Evolutionary conservation across 1,140 invertebrate genomes (phyloP).

Genomic region (Eupristina koningsbergeri): DNA sequence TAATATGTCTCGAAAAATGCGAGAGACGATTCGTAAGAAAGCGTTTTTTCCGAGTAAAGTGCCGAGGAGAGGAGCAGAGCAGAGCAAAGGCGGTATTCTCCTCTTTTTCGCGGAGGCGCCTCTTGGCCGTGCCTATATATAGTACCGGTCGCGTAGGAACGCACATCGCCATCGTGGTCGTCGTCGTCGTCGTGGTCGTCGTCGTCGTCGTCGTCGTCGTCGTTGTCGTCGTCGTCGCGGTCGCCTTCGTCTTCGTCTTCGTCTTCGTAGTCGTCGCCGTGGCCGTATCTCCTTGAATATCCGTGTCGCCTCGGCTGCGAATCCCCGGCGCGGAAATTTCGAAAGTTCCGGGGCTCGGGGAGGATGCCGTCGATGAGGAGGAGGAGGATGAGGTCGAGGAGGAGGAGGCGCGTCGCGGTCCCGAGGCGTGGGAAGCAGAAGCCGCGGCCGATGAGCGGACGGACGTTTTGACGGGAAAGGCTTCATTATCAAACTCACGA

Average conservation of each 20-base stretch:
- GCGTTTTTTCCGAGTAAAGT: too few relatives aligned
- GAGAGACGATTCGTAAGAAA: too few relatives aligned
- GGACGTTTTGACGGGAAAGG: slow-evolving; percentile 54
- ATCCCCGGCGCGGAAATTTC: slow-evolving; percentile 37
- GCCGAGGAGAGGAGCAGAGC: too few relatives aligned
- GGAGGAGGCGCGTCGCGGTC: background rate
- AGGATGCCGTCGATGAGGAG: background rate
- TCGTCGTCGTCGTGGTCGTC: too few relatives aligned
- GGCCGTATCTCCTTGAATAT: slow-evolving; percentile 18
- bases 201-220: too few relatives aligned
- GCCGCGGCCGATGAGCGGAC: slow-evolving; percentile 46
- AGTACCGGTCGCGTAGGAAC: background rate
- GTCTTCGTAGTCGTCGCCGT: too few relatives aligned
- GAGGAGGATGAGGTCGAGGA: background rate
- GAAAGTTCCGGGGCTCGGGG: slow-evolving; percentile 28
- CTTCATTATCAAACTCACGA: slow-evolving; percentile 53
- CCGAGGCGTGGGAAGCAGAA: slow-evolving; percentile 56
- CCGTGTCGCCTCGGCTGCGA: slow-evolving; percentile 38
- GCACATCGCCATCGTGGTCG: too few relatives aligned
- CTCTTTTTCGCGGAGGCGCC: slow-evolving; percentile 11
- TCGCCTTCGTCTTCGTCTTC: too few relatives aligned
- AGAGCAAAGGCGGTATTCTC: too few relatives aligned
- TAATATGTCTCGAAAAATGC: too few relatives aligned
- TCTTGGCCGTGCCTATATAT: slow-evolving; percentile 2
- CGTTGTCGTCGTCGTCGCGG: too few relatives aligned